These are phyloP conservation scores for Auanema freiburgensis DNA, from an alignment of 2,888 invertebrate species.

Conservation along the genomic window DNA sequence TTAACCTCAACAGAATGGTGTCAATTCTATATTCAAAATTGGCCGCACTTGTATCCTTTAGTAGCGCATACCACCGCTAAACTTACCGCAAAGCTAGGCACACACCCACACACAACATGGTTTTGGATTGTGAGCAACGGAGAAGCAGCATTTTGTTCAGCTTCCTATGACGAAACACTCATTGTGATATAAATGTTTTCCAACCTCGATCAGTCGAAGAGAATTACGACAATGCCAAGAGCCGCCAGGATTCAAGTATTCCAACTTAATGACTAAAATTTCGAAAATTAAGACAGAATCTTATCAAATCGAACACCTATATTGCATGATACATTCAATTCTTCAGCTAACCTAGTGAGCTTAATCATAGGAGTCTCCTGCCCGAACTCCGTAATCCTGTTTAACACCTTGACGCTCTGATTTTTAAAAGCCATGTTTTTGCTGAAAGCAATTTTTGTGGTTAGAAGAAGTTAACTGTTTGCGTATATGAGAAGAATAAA, in stretches of 20 bases:
- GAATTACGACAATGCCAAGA: slow-evolving; percentile 93
- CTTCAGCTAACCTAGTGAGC: too few species aligned
- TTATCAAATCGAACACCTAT: not conserved
- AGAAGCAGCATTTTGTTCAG: too few species aligned
- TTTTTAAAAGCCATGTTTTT: too few species aligned
- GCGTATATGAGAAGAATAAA: too few species aligned
- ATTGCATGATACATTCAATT: too few species aligned
- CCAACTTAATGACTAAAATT: slow-evolving; percentile 91
- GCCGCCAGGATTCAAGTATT: slow-evolving; percentile 93
- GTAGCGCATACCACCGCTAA: slow-evolving; percentile 91
- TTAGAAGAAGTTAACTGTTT: too few species aligned
- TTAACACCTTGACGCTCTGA: too few species aligned
- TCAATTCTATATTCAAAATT: not conserved
- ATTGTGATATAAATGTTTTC: not conserved
- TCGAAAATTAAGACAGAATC: not conserved
- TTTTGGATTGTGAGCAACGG: not conserved
- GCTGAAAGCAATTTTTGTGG: too few species aligned
- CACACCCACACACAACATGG: too few species aligned
- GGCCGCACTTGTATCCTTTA: slow-evolving; percentile 81
- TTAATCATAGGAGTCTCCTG: too few species aligned
- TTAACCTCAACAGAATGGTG: too few species aligned
- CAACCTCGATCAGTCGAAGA: slow-evolving; percentile 30
- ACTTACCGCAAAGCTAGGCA: slow-evolving; percentile 73
- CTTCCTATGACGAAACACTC: not conserved
- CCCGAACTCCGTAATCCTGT: too few species aligned